A percentile compares a stretch with the other conserved stretches of the same genome.
Conservation (phyloP, 2,113 vertebrate genomes). For the Vulpes ferrilata region DNA sequence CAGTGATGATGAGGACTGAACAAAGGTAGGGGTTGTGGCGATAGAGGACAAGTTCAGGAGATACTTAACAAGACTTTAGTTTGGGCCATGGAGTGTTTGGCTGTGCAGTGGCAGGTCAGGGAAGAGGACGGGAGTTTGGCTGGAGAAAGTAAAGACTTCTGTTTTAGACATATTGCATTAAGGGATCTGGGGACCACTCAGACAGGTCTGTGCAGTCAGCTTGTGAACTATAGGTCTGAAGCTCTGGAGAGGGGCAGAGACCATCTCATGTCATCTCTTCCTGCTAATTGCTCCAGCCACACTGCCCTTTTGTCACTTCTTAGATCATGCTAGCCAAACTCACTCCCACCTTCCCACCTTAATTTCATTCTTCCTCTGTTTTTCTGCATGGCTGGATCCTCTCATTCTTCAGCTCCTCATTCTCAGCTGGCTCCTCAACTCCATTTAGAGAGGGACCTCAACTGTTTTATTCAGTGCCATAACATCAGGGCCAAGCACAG, state of each 20-base stretch:
- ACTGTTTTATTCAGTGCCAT: not conserved
- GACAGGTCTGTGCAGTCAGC: not conserved
- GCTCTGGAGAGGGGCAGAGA: not conserved
- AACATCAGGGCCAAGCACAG: not conserved
- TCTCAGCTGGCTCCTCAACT: not conserved
- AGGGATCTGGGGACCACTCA: not conserved
- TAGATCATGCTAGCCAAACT: not conserved
- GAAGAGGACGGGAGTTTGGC: not conserved
- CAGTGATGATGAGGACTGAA: not conserved
- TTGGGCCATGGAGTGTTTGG: not conserved
- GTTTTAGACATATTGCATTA: not conserved
- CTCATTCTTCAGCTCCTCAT: not conserved
- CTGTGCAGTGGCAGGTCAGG: not conserved
- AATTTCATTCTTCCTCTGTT: not conserved
- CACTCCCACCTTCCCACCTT: not conserved
- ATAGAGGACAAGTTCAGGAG: not conserved
- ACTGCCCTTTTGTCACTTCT: not conserved
- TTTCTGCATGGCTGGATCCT: not conserved
- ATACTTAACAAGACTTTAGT: not conserved
- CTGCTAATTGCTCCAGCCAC: not conserved
- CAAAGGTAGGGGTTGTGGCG: not conserved
- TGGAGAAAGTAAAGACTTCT: not conserved
- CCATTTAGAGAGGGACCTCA: not conserved
- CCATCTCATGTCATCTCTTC: not conserved
- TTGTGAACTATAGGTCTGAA: not conserved